Evolutionary conservation across 2,113 vertebrate species (phyloP).

Genomic region (Dolichotis patagonum): DNA sequence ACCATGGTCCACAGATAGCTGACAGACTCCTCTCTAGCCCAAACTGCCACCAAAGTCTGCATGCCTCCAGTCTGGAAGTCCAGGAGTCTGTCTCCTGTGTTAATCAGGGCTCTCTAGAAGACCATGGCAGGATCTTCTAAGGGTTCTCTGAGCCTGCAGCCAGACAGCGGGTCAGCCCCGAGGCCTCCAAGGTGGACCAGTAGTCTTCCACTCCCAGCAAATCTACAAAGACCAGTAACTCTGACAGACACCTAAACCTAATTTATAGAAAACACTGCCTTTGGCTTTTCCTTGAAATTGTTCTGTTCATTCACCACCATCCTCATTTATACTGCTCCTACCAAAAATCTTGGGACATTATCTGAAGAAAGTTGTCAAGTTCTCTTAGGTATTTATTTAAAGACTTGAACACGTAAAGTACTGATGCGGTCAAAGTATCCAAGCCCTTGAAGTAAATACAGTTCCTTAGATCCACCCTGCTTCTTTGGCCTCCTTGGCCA

Average conservation of each 20-base stretch:
- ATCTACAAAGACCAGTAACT: background rate
- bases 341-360: background rate
- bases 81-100: background rate
- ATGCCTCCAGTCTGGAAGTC: background rate
- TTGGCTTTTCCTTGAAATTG: background rate
- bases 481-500: background rate
- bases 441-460: slow-evolving; percentile 36
- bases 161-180: background rate
- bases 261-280: background rate
- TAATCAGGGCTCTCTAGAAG: background rate
- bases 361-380: background rate
- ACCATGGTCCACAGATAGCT: background rate
- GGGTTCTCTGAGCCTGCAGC: background rate
- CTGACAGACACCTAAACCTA: background rate
- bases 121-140: background rate
- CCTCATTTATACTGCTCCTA: background rate
- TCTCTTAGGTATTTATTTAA: background rate
- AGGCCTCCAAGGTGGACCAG: background rate
- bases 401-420: background rate
- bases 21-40: background rate
- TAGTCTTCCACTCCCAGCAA: background rate
- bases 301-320: background rate
- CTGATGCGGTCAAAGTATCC: background rate
- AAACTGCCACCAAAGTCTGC: background rate
- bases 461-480: background rate